These are phyloP conservation scores for Xestia c-nigrum DNA, from an alignment of 2,888 invertebrate species.

Conservation along the genomic window DNA sequence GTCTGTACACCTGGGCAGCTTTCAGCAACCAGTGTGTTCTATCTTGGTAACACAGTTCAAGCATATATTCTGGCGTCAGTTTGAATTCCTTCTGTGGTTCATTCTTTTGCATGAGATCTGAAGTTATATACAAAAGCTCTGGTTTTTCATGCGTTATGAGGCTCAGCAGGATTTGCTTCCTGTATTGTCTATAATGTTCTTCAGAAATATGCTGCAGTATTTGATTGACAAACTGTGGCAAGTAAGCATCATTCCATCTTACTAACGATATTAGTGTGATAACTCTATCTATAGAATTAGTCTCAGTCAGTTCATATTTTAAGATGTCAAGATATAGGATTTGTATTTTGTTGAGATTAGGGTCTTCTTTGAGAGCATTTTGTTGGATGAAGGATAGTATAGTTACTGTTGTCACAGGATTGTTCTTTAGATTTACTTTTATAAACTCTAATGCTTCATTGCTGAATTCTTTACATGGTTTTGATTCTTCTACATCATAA, in stretches of 20 bases:
- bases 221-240: slow-evolving; percentile 77
- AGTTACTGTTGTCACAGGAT: slow-evolving; percentile 84
- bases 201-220: slow-evolving; percentile 80
- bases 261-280: slow-evolving; percentile 82
- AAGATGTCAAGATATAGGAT: slow-evolving; percentile 80
- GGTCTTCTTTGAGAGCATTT: slow-evolving; percentile 71
- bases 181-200: slow-evolving; percentile 82
- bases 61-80: slow-evolving; percentile 88
- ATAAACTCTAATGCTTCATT: slow-evolving; percentile 82
- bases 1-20: slow-evolving; percentile 86
- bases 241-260: slow-evolving; percentile 79
- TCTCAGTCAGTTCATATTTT: slow-evolving; percentile 79
- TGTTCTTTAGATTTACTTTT: slow-evolving; percentile 82
- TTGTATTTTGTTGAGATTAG: slow-evolving; percentile 78
- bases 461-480: slow-evolving; percentile 77
- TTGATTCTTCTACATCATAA: slow-evolving; percentile 79
- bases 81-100: slow-evolving; percentile 86
- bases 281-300: slow-evolving; percentile 79
- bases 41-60: slow-evolving; percentile 87
- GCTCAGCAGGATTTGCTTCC: slow-evolving; percentile 86
- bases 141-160: slow-evolving; percentile 83
- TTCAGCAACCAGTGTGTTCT: slow-evolving; percentile 88
- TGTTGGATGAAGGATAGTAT: slow-evolving; percentile 79
- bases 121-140: slow-evolving; percentile 78
- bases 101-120: slow-evolving; percentile 83